These are phyloP conservation scores for Colostygia pectinataria DNA, from an alignment of 2,888 invertebrate genomes.

Conservation along the genomic window DNA sequence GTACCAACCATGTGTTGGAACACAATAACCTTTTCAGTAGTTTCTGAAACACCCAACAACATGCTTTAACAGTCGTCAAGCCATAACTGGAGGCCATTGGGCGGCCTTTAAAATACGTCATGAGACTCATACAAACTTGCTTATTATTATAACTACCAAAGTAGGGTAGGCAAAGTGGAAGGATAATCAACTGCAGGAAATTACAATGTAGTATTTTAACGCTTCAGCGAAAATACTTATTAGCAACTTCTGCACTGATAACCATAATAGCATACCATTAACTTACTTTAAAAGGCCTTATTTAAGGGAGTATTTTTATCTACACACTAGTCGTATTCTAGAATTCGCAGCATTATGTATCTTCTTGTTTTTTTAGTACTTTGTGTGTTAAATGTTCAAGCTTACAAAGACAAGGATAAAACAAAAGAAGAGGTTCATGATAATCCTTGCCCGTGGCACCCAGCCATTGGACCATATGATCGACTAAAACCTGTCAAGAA, in stretches of 20 bases:
- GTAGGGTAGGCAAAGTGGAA: neutral
- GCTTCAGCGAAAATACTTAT: constrained; percentile 13
- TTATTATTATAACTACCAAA: too few relatives aligned
- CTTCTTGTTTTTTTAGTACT: constrained; percentile 21
- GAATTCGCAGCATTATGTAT: constrained; percentile 28
- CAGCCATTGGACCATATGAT: constrained; percentile 41
- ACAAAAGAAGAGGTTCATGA: constrained; percentile 22
- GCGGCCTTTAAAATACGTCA: too few relatives aligned
- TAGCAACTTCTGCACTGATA: constrained; percentile 39
- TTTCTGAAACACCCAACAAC: too few relatives aligned
- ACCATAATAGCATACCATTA: constrained; percentile 39
- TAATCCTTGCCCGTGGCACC: constrained; percentile 45
- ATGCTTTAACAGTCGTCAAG: too few relatives aligned
- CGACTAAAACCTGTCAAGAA: constrained; percentile 49
- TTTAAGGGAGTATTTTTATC: neutral
- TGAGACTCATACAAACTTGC: too few relatives aligned
- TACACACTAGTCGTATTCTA: constrained; percentile 10
- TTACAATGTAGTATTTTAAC: constrained; percentile 17
- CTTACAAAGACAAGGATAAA: constrained; percentile 13
- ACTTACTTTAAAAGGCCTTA: constrained; percentile 20
- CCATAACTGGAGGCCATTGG: too few relatives aligned
- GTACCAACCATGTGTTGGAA: too few relatives aligned
- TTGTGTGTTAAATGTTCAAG: constrained; percentile 8
- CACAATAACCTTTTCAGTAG: too few relatives aligned
- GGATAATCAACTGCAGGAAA: constrained; percentile 28